Base-by-base conservation (phyloP, 2,797 vertebrate species). In the Microctenopoma steveboyesi region DNA sequence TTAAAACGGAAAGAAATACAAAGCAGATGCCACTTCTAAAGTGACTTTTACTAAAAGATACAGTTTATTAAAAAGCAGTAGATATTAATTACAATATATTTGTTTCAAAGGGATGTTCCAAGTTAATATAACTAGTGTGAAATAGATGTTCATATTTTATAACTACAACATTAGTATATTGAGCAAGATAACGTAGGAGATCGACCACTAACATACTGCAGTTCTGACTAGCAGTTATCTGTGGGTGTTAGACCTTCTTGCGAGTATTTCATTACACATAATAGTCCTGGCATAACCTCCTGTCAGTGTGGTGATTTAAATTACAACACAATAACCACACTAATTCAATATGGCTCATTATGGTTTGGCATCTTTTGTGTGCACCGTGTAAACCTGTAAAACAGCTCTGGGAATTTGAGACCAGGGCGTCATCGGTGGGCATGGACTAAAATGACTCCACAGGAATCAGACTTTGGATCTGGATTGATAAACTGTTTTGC, bases 291-390 rank as follows among this genome's bases (percentile, higher is more conserved):
- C 35, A 64, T 18, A 79, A 69, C 59, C 59, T 39, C 27, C 30
- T 46, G 63, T 60, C 15, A 50, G 3, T 77, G 78, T 78, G 1
- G 33, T 47, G 58, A 79, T 81, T 69, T 69, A 78, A 72, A 78
- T 79, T 81, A 77, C 69, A 75, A 76, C 78, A 86, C 54, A 45
- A 57, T 46, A 55, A 78, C 83, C 76, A n/a, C 81, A 52, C 58
- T 39, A 3, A 73, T 79, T 57, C 79, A 74, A 69, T 22, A 48
- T 67, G 0, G 30, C 76, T 83, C 72, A 69, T 84, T 86, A 59
- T 80, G 80, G 80, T 83, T 82, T 88, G 83, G 85, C 69, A 22
- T 56, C 16, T 1, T 8, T 69, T 2, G n/a, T 43, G 55, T 76
- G 62, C 0, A 9, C 35, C 74, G 18, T 51, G 35, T 49, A 67